Evolutionary conservation across 2,888 invertebrate species (phyloP).

Genomic region (Meiosimyza platycephala): DNA sequence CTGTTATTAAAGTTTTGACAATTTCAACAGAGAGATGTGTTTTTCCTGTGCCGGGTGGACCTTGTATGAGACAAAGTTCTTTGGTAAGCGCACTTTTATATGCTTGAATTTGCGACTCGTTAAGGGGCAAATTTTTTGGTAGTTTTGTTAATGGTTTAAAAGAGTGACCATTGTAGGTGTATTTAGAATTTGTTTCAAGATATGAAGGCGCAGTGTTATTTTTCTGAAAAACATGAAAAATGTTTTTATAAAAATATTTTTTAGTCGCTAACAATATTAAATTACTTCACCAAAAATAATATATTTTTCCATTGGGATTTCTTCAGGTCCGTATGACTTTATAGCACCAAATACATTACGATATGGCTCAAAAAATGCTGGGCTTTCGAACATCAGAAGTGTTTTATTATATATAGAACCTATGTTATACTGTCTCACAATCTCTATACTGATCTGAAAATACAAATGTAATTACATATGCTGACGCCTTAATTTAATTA

Average conservation of each 20-base stretch:
- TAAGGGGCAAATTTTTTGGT: constrained; percentile 67
- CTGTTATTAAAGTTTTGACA: constrained; percentile 75
- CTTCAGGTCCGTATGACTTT: constrained; percentile 59
- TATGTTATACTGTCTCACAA: constrained; percentile 59
- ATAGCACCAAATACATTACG: constrained; percentile 79
- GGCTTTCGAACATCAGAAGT: constrained; percentile 80
- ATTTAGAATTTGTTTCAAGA: constrained; percentile 53
- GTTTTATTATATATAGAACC: constrained; percentile 61
- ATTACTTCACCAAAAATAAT: constrained; percentile 73
- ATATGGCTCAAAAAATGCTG: constrained; percentile 86
- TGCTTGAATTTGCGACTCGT: constrained; percentile 76
- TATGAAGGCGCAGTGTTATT: constrained; percentile 60
- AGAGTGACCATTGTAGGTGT: constrained; percentile 47
- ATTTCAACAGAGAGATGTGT: constrained; percentile 84
- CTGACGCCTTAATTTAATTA: constrained; percentile 12
- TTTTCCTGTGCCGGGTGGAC: constrained; percentile 91
- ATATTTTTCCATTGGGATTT: constrained; percentile 71
- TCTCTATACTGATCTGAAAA: constrained; percentile 60
- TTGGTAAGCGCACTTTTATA: constrained; percentile 75
- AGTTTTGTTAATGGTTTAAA: constrained; percentile 49
- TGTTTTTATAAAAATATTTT: background rate
- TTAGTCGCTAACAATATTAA: background rate
- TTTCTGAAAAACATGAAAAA: constrained; percentile 4
- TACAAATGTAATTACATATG: constrained; percentile 1
- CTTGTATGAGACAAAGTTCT: constrained; percentile 84